Conservation (phyloP, 92 coral and sea anemone genomes). For the Phenganax stokvisi region DNA sequence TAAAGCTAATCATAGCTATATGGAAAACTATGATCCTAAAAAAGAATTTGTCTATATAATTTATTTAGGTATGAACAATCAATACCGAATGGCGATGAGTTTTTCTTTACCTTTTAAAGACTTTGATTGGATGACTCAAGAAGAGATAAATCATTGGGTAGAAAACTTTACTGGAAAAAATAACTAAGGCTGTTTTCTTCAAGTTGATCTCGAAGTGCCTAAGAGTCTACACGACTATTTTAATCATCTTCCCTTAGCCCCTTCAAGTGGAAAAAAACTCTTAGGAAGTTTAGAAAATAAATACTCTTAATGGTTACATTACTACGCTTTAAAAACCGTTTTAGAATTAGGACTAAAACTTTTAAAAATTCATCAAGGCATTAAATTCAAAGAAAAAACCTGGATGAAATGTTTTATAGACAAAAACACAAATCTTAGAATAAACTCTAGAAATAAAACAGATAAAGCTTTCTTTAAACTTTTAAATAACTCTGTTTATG, state of each 20-base stretch:
- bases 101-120: neutral
- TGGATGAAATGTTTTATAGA: neutral
- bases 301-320: neutral
- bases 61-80: constrained; percentile 6
- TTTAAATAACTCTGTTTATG: constrained; percentile 9
- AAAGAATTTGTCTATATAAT: neutral
- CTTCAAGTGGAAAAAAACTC: neutral
- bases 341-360: neutral
- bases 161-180: neutral
- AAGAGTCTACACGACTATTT: neutral
- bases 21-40: neutral
- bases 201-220: constrained; percentile 33
- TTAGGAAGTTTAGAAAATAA: neutral
- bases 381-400: neutral
- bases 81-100: constrained; percentile 21
- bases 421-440: neutral
- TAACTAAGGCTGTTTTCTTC: neutral
- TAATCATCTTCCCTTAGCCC: neutral
- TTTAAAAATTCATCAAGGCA: neutral
- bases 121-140: constrained; percentile 8
- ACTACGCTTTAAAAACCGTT: neutral
- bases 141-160: too few species aligned
- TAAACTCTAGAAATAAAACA: neutral
- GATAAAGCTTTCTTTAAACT: constrained; percentile 9
- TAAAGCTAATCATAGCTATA: constrained; percentile 1